These are phyloP conservation scores for Pseudorectes ferrugineus DNA, from an alignment of 2,113 vertebrate genomes.

Conservation along the genomic window DNA sequence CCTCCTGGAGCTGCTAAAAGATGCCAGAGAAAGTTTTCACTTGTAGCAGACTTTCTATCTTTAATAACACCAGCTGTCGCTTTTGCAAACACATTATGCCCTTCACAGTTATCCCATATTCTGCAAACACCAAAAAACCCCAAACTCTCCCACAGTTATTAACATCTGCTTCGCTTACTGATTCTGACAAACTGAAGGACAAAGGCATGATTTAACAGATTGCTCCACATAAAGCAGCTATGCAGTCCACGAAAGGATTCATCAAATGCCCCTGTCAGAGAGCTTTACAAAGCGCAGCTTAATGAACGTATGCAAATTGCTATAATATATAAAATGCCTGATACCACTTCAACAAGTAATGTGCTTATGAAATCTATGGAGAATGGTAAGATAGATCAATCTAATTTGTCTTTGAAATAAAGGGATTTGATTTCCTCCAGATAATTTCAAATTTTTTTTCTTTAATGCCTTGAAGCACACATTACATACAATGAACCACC, in stretches of 20 bases:
- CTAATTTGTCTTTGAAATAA: conserved; percentile 46
- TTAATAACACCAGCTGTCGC: neutral
- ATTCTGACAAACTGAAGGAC: conserved; percentile 50
- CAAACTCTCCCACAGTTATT: conserved; percentile 23
- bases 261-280: conserved; percentile 46
- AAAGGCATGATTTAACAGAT: conserved; percentile 27
- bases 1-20: neutral
- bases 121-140: neutral
- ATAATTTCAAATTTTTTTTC: conserved; percentile 36
- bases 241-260: neutral
- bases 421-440: conserved; percentile 41
- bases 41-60: neutral
- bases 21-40: conserved; percentile 18
- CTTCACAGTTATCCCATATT: conserved; percentile 7
- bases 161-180: conserved; percentile 27
- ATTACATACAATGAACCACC: neutral
- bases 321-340: conserved; percentile 56
- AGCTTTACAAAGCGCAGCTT: conserved; percentile 48
- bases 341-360: conserved; percentile 46
- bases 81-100: conserved; percentile 9
- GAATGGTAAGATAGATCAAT: conserved; percentile 11
- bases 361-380: conserved; percentile 2
- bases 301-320: conserved; percentile 65
- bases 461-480: neutral
- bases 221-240: conserved; percentile 21